Conservation (phyloP, 1,140 invertebrate genomes). For the Lethocerus indicus region DNA sequence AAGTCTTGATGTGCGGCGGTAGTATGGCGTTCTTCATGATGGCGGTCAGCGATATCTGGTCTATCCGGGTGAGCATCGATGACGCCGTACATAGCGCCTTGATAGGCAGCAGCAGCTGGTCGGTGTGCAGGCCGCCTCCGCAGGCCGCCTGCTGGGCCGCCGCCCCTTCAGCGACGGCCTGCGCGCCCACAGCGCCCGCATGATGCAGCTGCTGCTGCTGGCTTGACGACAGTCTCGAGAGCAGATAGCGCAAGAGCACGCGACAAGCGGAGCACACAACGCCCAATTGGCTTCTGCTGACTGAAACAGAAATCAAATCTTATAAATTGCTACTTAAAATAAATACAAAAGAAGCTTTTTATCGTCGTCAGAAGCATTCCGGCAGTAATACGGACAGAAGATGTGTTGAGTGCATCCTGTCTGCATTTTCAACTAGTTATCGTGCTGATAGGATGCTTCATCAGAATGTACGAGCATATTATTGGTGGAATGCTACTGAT, state of each 20-base stretch:
- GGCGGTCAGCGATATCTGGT: constrained; percentile 40
- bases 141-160: constrained; percentile 6
- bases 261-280: constrained; percentile 34
- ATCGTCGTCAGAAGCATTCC: too few relatives aligned
- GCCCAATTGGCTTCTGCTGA: constrained; percentile 40
- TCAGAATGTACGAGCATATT: too few relatives aligned
- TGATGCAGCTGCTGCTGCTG: constrained; percentile 11
- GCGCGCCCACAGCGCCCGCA: not conserved
- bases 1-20: constrained; percentile 35
- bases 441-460: too few relatives aligned
- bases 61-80: constrained; percentile 32
- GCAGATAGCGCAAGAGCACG: constrained; percentile 35
- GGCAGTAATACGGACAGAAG: too few relatives aligned
- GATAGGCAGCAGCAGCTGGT: constrained; percentile 37
- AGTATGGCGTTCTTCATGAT: constrained; percentile 48
- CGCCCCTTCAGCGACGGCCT: constrained; percentile 2
- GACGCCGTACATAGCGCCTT: constrained; percentile 38
- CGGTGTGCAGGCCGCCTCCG: constrained; percentile 24
- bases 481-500: too few relatives aligned
- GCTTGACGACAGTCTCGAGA: constrained; percentile 30
- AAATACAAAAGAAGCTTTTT: too few relatives aligned
- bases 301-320: constrained; percentile 24
- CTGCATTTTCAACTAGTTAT: too few relatives aligned
- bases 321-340: too few relatives aligned
- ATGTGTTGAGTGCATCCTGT: too few relatives aligned